Conservation (phyloP, 2,888 invertebrate genomes). For the Clivina fossor region DNA sequence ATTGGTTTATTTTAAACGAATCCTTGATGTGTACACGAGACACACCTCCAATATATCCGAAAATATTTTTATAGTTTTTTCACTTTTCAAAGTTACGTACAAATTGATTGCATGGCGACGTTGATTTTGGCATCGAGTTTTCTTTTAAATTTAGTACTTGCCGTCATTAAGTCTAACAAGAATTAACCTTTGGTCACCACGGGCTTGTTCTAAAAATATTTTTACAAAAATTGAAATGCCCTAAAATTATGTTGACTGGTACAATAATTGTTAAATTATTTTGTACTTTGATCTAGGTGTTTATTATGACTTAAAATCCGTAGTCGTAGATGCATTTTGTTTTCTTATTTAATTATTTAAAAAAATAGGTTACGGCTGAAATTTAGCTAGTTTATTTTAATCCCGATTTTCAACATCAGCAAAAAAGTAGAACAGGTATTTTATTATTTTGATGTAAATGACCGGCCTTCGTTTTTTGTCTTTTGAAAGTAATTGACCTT, state of each 20-base stretch:
- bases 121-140: constrained; percentile 9
- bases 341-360: neutral
- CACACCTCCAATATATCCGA: constrained; percentile 5
- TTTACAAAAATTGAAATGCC: neutral
- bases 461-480: constrained; percentile 18
- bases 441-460: constrained; percentile 18
- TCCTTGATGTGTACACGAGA: constrained; percentile 1
- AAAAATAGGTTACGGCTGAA: constrained; percentile 3
- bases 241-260: neutral
- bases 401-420: no score
- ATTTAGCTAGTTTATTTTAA: no score
- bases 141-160: constrained; percentile 16
- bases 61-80: constrained; percentile 2
- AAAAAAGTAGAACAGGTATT: constrained; percentile 2
- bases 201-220: constrained; percentile 1
- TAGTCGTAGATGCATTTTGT: no score
- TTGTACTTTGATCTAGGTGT: neutral
- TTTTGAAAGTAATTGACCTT: constrained; percentile 8
- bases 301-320: neutral
- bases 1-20: constrained; percentile 1
- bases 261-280: neutral
- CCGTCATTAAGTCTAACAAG: constrained; percentile 19
- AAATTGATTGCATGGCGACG: neutral
- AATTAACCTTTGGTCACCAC: constrained; percentile 11
- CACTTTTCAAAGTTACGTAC: neutral